These are phyloP conservation scores for Cryptotis parvus DNA, from an alignment of 2,113 vertebrate genomes.

Conservation along the genomic window DNA sequence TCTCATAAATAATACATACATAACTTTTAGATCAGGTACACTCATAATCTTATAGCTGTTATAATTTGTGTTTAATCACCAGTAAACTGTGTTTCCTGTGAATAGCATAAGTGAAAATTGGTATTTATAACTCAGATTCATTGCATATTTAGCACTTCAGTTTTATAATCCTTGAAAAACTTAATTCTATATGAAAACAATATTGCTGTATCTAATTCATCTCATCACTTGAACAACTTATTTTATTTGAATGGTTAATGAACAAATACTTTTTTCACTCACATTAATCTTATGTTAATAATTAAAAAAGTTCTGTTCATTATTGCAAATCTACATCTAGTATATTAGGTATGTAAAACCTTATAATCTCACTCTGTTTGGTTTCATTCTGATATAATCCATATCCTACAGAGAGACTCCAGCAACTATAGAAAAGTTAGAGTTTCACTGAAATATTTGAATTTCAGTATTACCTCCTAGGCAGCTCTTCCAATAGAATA, in stretches of 20 bases:
- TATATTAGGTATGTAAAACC: not conserved
- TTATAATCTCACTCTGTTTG: not conserved
- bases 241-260: not conserved
- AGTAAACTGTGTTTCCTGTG: not conserved
- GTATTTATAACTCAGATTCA: not conserved
- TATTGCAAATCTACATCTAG: not conserved
- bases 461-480: constrained; percentile 19
- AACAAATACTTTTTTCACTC: not conserved
- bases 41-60: not conserved
- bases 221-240: not conserved
- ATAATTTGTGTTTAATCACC: not conserved
- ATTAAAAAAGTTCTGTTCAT: not conserved
- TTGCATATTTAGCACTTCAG: not conserved
- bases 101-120: not conserved
- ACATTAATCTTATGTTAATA: not conserved
- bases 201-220: not conserved
- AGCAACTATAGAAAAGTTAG: not conserved
- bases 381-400: not conserved
- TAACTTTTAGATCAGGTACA: not conserved
- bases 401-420: not conserved
- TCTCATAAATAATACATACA: not conserved
- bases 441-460: constrained; percentile 22
- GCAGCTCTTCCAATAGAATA: not conserved
- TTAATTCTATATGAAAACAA: not conserved
- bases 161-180: constrained; percentile 1